phyloP scores from a whole-genome alignment of 2,797 vertebrate genomes.

The Masticophis lateralis region DNA sequence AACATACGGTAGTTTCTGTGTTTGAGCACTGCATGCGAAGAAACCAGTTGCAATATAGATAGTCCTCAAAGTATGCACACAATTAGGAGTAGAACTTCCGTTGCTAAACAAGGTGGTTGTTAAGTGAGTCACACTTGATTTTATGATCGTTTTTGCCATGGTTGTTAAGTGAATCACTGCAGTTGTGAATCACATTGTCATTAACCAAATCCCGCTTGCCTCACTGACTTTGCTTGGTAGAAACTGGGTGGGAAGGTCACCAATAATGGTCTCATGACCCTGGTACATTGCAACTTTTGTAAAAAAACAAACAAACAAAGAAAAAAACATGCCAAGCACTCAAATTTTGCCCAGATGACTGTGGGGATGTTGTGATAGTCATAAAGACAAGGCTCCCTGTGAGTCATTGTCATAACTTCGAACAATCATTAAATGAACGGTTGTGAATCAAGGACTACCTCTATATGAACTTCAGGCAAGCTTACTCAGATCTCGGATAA shows the following conservation, averaged over 20 bases:
- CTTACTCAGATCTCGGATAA: background rate
- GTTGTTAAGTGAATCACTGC: no score
- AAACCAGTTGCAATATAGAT: background rate
- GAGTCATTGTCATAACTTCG: background rate
- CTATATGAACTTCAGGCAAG: background rate
- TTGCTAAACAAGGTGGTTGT: no score
- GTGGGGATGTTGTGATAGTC: background rate
- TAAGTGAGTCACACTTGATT: no score
- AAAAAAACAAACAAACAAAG: background rate
- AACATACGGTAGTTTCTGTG: background rate
- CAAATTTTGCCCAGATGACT: background rate
- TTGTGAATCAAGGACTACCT: background rate
- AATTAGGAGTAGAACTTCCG: no score
- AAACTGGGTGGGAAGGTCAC: background rate
- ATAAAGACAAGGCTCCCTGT: background rate
- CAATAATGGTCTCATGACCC: background rate
- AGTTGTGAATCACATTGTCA: no score
- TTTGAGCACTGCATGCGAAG: background rate
- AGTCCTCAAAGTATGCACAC: no score
- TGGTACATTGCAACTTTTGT: background rate
- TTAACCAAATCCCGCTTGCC: no score
- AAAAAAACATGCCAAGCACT: background rate
- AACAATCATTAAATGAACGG: no score
- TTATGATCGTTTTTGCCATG: no score
- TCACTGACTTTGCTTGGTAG: background rate